Conservation (phyloP, 2,888 invertebrate species). For the Rotaria sp. region DNA sequence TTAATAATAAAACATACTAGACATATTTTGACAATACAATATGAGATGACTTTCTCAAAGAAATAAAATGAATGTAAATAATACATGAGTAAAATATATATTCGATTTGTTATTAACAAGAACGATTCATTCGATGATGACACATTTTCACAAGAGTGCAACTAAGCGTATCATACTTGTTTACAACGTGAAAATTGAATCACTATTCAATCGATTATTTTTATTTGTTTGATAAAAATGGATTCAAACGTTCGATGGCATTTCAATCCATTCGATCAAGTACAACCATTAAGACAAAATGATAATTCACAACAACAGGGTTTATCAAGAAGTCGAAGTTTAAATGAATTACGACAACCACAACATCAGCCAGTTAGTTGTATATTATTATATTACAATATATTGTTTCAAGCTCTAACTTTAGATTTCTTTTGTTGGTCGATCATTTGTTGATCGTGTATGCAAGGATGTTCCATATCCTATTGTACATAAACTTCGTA, state of each 20-base stretch:
- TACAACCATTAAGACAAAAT: background rate
- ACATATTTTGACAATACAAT: no score
- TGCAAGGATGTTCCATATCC: constrained; percentile 25
- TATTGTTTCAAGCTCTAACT: background rate
- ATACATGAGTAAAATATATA: no score
- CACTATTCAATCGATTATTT: background rate
- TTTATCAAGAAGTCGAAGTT: background rate
- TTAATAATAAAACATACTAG: no score
- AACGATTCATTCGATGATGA: background rate
- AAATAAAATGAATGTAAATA: no score
- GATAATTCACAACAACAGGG: background rate
- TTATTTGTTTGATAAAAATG: background rate
- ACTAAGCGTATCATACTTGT: background rate
- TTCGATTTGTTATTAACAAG: no score
- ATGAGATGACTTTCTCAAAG: no score
- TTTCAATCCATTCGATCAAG: background rate
- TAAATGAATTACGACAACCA: background rate
- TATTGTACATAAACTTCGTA: background rate
- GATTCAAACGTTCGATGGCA: background rate
- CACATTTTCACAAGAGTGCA: background rate
- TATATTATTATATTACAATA: background rate
- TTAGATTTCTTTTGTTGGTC: background rate
- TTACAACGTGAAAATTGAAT: background rate
- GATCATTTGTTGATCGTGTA: background rate
- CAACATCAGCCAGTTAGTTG: background rate